Evolutionary conservation across 2,888 invertebrate genomes (phyloP).

Genomic region (Agrochola litura): DNA sequence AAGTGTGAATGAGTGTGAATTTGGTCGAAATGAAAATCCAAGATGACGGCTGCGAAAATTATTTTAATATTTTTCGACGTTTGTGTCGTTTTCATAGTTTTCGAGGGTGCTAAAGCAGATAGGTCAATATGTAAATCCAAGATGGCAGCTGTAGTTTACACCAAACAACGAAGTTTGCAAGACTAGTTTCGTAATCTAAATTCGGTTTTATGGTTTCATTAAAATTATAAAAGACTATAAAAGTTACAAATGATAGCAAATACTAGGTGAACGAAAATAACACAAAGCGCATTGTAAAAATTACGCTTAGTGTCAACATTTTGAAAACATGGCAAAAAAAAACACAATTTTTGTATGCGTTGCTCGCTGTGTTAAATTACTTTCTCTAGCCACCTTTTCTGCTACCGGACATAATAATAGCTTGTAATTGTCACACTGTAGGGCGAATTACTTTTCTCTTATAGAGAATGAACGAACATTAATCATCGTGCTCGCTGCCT

Average conservation of each 20-base stretch:
- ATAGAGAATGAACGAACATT: constrained; percentile 26
- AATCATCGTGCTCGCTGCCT: constrained; percentile 25
- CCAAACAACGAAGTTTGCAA: too few species aligned
- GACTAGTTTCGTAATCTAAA: too few species aligned
- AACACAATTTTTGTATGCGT: not conserved
- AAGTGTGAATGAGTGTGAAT: too few species aligned
- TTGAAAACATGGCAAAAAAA: not conserved
- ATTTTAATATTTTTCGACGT: too few species aligned
- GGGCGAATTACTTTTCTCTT: constrained; percentile 24
- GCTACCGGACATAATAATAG: constrained; percentile 22
- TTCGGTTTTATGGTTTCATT: not conserved
- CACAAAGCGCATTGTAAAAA: not conserved
- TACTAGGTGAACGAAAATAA: not conserved
- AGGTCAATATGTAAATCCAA: too few species aligned
- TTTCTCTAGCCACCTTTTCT: not conserved
- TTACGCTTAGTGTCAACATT: not conserved
- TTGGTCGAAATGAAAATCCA: too few species aligned
- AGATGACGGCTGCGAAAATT: too few species aligned
- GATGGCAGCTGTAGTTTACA: too few species aligned
- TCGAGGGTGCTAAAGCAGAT: too few species aligned
- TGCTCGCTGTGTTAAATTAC: not conserved
- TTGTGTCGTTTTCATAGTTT: too few species aligned
- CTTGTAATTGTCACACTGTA: constrained; percentile 35
- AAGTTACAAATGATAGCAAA: not conserved
- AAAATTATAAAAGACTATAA: not conserved